Percentiles rank a stretch among this genome's conserved stretches.
Evolutionary conservation across 2,113 vertebrate genomes (phyloP).

Genomic region (Spermophilus dauricus): DNA sequence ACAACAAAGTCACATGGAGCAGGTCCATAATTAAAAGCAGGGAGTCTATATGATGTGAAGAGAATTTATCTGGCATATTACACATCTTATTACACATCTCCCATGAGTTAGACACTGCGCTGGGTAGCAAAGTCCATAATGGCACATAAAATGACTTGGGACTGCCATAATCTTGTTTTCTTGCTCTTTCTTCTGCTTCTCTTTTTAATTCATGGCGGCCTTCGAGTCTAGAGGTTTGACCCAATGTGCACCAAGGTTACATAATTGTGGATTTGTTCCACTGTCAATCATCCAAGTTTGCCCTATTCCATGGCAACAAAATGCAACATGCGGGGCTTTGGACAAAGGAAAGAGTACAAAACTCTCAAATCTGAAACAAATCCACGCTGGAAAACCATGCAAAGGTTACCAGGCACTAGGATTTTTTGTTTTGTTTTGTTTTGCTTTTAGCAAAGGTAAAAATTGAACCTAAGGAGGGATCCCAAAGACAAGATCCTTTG

Average conservation of each 20-base stretch:
- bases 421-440: neutral
- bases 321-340: neutral
- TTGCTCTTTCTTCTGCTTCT: neutral
- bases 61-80: neutral
- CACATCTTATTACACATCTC: neutral
- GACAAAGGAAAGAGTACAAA: conserved; percentile 5
- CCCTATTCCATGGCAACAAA: neutral
- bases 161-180: neutral
- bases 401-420: neutral
- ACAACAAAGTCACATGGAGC: neutral
- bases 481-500: neutral
- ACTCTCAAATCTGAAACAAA: conserved; percentile 27
- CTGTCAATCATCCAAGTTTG: neutral
- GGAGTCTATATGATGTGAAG: neutral
- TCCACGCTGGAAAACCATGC: neutral
- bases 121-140: neutral
- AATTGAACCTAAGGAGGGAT: neutral
- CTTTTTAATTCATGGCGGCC: neutral
- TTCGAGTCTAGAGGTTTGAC: neutral
- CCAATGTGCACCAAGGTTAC: neutral
- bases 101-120: neutral
- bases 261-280: neutral
- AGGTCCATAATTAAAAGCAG: neutral
- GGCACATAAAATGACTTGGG: neutral
- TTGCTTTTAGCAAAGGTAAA: neutral